phyloP scores from a whole-genome alignment of 2,113 vertebrate genomes.

The Hippocampus barbouri region DNA sequence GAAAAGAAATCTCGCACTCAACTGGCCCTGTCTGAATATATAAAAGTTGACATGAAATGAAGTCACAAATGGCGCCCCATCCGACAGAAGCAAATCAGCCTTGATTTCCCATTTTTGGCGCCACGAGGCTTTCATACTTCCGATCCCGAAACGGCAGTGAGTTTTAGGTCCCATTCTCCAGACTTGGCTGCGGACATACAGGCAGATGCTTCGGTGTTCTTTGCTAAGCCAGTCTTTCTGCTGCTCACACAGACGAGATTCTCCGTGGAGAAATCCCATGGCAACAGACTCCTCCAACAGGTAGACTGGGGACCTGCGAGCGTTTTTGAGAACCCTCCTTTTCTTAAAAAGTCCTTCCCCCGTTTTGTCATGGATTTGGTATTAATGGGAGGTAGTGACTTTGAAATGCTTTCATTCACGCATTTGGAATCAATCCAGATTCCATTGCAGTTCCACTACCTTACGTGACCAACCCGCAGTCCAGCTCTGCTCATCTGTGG shows the following conservation, averaged over 20 bases:
- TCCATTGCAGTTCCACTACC: slow-evolving; percentile 60
- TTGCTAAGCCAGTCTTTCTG: slow-evolving; percentile 77
- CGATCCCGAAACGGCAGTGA: neutral
- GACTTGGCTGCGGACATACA: neutral
- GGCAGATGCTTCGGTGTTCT: slow-evolving; percentile 4
- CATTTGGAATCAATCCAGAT: slow-evolving; percentile 38
- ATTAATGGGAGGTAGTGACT: slow-evolving; percentile 14
- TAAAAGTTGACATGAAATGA: neutral
- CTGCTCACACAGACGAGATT: slow-evolving; percentile 87
- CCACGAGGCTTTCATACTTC: neutral
- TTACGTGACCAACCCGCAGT: slow-evolving; percentile 44
- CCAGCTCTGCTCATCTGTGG: neutral
- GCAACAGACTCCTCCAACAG: slow-evolving; percentile 87
- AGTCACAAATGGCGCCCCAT: neutral
- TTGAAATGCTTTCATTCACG: slow-evolving; percentile 18
- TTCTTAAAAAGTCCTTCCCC: slow-evolving; percentile 22
- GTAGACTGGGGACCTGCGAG: slow-evolving; percentile 76
- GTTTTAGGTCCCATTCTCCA: neutral
- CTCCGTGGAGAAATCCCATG: slow-evolving; percentile 88
- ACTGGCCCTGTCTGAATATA: neutral
- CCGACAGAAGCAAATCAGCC: neutral
- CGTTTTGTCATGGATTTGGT: slow-evolving; percentile 54
- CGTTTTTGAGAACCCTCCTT: slow-evolving; percentile 67
- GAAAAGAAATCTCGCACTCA: neutral
- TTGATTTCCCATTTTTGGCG: neutral